Evolutionary conservation across 2,113 vertebrate species (phyloP), one percentile per base, ranked within the genome.

Genomic region (Pseudonaja textilis): DNA sequence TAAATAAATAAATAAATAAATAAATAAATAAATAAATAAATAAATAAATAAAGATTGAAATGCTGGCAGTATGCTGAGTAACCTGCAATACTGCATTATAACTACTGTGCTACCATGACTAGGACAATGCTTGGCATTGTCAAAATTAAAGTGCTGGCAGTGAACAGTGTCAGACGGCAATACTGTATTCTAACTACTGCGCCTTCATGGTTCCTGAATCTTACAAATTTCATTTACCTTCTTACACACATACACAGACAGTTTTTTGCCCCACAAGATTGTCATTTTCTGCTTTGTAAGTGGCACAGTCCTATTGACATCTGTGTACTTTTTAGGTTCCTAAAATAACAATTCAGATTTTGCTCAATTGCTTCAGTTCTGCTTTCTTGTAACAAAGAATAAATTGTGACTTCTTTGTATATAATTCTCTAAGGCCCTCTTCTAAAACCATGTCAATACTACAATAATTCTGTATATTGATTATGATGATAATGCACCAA

Each of bases 391-490:
- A 42, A 86, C 20, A 29, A 26, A 86, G 25, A 47, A 89, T 5
- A 52, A 26, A 57, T 6, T 23, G 87, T 55, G n/a, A 12, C 5
- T 54, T 89, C 3, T 85, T 69, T 89, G 39, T 16, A 10, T 10
- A 74, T 4, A 45, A 5, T n/a, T 25, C 52, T 57, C 52, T 85
- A 85, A 64, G 54, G 64, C 26, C 88, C 39, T 85, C 52, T 89
- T 89, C 64, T 85, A 34, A 47, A 50, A 85, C 55, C 2, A 18
- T 85, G 16, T 59, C 42, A 56, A 57, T 18, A 74, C 7, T 45
- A 64, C 69, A 57, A 54, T 92, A 89, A 92, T 47, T 54, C 55
- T 12, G 29, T 34, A 61, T 90, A 93, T 87, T 93, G 89, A 92
- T 92, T 45, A 85, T 42, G 0, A 4, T 34, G 81, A 93, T 57